A percentile compares a stretch with the other conserved stretches of the same genome.
phyloP scores from a whole-genome alignment of 2,888 invertebrate species.

The Hanleya hanleyi region DNA sequence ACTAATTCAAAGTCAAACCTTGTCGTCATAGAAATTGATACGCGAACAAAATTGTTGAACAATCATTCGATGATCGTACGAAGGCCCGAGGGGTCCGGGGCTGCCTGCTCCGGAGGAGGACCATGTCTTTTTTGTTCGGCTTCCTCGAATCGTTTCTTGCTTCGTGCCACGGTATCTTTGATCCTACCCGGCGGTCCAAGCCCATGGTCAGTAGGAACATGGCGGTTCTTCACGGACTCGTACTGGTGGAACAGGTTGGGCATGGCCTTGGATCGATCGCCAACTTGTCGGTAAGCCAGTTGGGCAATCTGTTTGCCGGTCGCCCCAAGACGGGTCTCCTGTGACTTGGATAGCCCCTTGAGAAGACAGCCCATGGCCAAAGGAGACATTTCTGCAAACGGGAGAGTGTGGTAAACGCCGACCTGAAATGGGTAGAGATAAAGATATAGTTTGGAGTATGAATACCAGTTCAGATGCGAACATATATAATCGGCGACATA shows the following conservation, averaged over 20 bases:
- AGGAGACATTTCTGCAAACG: constrained; percentile 48
- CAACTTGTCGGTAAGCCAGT: neutral
- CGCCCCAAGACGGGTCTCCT: neutral
- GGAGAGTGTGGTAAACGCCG: constrained; percentile 47
- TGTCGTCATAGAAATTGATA: no score
- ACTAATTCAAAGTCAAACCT: no score
- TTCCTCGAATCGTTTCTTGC: neutral
- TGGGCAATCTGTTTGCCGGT: neutral
- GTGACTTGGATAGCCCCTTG: constrained; percentile 8
- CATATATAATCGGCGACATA: no score
- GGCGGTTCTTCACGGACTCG: neutral
- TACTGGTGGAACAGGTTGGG: constrained; percentile 3
- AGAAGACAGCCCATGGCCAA: constrained; percentile 28
- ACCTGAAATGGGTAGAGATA: constrained; percentile 13
- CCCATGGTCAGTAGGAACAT: neutral
- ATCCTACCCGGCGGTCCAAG: neutral
- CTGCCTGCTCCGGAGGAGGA: no score
- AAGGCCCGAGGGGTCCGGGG: no score
- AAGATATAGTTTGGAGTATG: no score
- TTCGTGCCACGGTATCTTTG: neutral
- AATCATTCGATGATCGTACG: no score
- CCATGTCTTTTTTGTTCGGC: neutral
- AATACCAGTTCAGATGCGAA: no score
- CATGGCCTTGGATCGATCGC: neutral
- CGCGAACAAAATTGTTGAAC: no score